Conservation (phyloP, 2,888 invertebrate species). For the Apocheima hispidaria region DNA sequence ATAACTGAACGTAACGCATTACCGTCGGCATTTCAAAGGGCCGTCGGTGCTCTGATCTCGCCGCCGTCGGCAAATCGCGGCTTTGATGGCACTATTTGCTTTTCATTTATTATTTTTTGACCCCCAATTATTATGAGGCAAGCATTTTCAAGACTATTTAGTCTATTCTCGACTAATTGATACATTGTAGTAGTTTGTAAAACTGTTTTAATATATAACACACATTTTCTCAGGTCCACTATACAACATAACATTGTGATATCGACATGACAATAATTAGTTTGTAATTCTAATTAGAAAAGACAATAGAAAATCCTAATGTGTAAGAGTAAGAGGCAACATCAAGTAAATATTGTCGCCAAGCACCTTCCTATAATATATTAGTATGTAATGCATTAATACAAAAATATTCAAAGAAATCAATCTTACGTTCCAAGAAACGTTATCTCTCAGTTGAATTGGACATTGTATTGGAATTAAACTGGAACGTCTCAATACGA, state of each 20-base stretch:
- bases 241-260: neutral
- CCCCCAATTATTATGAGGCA: conserved; percentile 37
- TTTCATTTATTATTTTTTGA: conserved; percentile 42
- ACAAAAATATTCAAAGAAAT: conserved; percentile 25
- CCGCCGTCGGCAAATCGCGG: conserved; percentile 55
- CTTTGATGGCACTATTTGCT: conserved; percentile 43
- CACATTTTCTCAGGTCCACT: neutral
- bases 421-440: conserved; percentile 32
- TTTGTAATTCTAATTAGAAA: too few relatives aligned
- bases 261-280: too few relatives aligned
- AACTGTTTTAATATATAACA: neutral
- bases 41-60: conserved; percentile 69
- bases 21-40: conserved; percentile 70
- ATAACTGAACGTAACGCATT: conserved; percentile 46
- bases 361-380: neutral
- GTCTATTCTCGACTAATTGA: neutral
- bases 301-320: too few relatives aligned
- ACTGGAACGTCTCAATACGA: conserved; percentile 69
- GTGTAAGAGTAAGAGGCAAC: too few relatives aligned
- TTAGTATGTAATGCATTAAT: neutral
- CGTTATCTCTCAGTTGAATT: conserved; percentile 45
- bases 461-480: conserved; percentile 62
- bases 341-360: neutral
- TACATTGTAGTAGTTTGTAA: neutral
- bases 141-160: neutral